Base-by-base conservation (phyloP, 2,888 invertebrate species). In the Sesia apiformis region DNA sequence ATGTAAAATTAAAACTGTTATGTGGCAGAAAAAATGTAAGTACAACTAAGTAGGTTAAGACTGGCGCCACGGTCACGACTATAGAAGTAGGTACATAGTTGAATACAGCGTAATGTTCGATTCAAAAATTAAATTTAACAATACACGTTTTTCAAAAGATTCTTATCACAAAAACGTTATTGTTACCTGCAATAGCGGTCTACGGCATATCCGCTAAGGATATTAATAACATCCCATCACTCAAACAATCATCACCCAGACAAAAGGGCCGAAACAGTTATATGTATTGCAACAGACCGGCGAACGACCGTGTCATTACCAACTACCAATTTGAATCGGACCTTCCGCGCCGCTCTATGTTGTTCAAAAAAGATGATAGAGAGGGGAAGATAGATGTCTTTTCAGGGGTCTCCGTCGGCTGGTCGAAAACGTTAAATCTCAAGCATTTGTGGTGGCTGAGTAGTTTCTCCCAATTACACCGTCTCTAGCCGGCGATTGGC, bases 381-480 rank as follows among this genome's bases (percentile, higher is more conserved):
- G 57, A 63, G 62, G 60, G 65, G 59, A 59, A 60, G 62, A 56
- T 61, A 62, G 60, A 63, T 64, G 69, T 69, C 70, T 71, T 76
- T 74, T 67, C 65, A 76, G 63, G 68, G 81, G 65, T 81, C 84
- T 69, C 58, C 57, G 55, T 64, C 60, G 57, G 68, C 69, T 82
- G 82, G 84, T 60, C 74, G 65, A 61, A 63, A 67, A 74, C 64
- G 69, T 70, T 68, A 70, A 80, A 83, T 79, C 80, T 79, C 79
- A 76, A 81, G 80, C 81, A 81, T 84, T 84, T 81, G 82, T 78
- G 82, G 84, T 82, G 79, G 81, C 74, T 72, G 77, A 74, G 76
- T 77, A 85, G 85, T 87, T 86, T 87, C 86, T 84, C 84, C 86
- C 86, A 89, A 89, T 89, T 89, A 89, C 84, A 80, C 69, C 78